These are phyloP conservation scores for Hylaeus anthracinus DNA, from an alignment of 1,140 invertebrate species.

Conservation along the genomic window DNA sequence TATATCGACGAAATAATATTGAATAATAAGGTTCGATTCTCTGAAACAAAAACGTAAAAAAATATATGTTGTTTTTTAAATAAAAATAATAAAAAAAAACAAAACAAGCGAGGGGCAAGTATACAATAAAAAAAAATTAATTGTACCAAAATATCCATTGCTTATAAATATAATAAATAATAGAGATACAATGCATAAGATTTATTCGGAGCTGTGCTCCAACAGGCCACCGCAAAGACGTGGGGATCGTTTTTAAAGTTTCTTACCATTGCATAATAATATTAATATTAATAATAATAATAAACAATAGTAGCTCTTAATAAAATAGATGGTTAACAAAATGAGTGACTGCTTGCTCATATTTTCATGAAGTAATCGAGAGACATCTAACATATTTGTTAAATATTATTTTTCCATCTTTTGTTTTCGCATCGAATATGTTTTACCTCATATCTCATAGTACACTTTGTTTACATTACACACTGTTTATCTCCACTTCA, in stretches of 20 bases:
- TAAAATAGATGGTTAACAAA: conserved; percentile 59
- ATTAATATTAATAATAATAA: conserved; percentile 62
- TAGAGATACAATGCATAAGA: conserved; percentile 79
- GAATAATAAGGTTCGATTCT: conserved; percentile 63
- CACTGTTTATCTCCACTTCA: conserved; percentile 61
- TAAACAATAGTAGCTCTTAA: conserved; percentile 67
- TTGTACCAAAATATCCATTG: conserved; percentile 81
- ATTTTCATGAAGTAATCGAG: conserved; percentile 62
- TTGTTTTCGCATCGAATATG: conserved; percentile 38
- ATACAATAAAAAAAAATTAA: conserved; percentile 75
- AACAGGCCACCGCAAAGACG: conserved; percentile 74
- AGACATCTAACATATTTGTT: conserved; percentile 42
- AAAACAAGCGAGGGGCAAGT: conserved; percentile 65
- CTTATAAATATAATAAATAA: conserved; percentile 81
- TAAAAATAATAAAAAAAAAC: conserved; percentile 67
- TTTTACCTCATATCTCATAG: conserved; percentile 49
- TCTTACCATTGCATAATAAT: conserved; percentile 79
- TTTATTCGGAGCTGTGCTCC: conserved; percentile 81
- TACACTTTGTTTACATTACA: conserved; percentile 57
- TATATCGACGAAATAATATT: conserved; percentile 63
- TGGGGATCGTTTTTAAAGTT: conserved; percentile 78
- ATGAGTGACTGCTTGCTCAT: conserved; percentile 65
- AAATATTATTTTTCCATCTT: conserved; percentile 43
- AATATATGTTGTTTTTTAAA: conserved; percentile 75
- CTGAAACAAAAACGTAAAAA: conserved; percentile 57